Evolutionary conservation across 2,797 vertebrate genomes (phyloP).

Genomic region (Coccyzus lansbergi): DNA sequence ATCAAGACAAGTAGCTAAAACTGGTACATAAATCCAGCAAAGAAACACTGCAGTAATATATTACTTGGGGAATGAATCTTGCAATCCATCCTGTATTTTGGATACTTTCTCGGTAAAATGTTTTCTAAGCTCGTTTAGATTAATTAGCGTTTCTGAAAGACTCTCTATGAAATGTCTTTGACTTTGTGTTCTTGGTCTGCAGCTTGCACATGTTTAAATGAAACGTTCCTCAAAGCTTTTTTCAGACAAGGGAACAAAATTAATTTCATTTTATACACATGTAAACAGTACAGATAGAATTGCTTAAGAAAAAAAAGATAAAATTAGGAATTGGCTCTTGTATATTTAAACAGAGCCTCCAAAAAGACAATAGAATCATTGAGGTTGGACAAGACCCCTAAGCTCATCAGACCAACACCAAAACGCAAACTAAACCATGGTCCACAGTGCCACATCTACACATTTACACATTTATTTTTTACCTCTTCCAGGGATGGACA

Average conservation of each 20-base stretch:
- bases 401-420: too few species aligned
- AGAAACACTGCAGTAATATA: not conserved
- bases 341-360: not conserved
- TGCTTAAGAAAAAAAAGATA: not conserved
- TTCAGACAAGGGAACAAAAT: not conserved
- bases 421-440: too few species aligned
- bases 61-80: not conserved
- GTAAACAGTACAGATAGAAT: not conserved
- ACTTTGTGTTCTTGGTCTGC: not conserved
- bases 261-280: not conserved
- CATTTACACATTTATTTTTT: too few species aligned
- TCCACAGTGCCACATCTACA: too few species aligned
- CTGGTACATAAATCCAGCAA: not conserved
- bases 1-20: not conserved
- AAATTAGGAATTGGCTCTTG: not conserved
- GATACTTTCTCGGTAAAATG: not conserved
- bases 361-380: not conserved
- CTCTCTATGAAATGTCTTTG: conserved; percentile 8
- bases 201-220: not conserved
- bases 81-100: not conserved
- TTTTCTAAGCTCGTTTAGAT: conserved; percentile 5
- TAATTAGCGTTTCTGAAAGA: conserved; percentile 20
- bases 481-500: too few species aligned
- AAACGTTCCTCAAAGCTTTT: not conserved
- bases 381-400: too few species aligned